A percentile compares a stretch with the other conserved stretches of the same genome.
These are phyloP conservation scores for Poecile montanus DNA, from an alignment of 2,797 vertebrate species.

Conservation along the genomic window DNA sequence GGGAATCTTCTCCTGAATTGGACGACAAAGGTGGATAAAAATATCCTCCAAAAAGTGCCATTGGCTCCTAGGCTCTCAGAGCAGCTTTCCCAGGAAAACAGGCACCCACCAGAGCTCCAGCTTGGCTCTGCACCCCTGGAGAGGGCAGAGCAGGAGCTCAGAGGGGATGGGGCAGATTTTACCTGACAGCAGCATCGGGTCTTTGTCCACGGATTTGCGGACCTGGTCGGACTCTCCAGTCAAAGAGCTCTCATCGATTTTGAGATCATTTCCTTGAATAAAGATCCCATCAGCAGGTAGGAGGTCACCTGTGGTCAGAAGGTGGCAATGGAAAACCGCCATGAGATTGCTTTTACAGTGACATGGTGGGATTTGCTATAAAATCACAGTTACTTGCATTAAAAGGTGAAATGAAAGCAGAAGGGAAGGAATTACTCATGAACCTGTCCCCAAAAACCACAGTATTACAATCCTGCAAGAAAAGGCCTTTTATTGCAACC, in stretches of 20 bases:
- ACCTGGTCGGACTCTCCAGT: slow-evolving; percentile 98
- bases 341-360: neutral
- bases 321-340: neutral
- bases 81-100: neutral
- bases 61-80: fast-evolving
- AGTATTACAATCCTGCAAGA: fast-evolving
- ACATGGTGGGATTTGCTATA: neutral
- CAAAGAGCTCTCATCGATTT: slow-evolving; percentile 97
- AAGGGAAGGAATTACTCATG: neutral
- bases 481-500: neutral
- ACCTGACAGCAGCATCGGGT: slow-evolving; percentile 98
- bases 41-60: neutral
- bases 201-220: slow-evolving; percentile 91
- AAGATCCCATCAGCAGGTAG: slow-evolving; percentile 93
- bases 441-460: fast-evolving
- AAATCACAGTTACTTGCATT: neutral
- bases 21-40: neutral
- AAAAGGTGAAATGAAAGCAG: neutral
- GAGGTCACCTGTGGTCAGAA: slow-evolving; percentile 86
- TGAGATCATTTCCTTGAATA: slow-evolving; percentile 97
- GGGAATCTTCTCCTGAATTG: neutral
- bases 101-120: neutral
- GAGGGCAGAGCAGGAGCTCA: neutral
- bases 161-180: slow-evolving; percentile 33
- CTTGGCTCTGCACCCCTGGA: no score